These are phyloP conservation scores for Crocodylus rhombifer DNA, from an alignment of 2,797 vertebrate genomes.

Conservation along the genomic window DNA sequence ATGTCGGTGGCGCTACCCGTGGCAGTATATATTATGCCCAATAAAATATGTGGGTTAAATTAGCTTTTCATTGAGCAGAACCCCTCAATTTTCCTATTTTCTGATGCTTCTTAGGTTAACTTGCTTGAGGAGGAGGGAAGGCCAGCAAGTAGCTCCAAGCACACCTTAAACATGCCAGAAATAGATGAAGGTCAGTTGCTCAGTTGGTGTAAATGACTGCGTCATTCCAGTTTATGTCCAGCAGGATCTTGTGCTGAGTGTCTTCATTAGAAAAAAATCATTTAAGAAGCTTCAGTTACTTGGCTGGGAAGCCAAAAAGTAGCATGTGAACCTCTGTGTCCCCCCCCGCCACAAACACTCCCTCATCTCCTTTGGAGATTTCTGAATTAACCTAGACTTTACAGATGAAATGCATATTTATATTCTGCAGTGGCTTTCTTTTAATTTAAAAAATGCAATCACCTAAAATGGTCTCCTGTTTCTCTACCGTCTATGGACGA, in stretches of 20 bases:
- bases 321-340: not conserved
- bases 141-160: not conserved
- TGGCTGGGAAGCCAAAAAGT: no score
- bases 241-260: not conserved
- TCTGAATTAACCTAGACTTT: not conserved
- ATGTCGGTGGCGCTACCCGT: not conserved
- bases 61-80: not conserved
- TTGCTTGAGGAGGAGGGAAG: not conserved
- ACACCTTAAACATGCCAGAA: not conserved
- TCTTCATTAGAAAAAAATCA: not conserved
- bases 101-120: not conserved
- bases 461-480: conserved; percentile 21
- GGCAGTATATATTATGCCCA: not conserved
- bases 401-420: not conserved
- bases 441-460: not conserved
- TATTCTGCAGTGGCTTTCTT: not conserved
- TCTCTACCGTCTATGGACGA: not conserved
- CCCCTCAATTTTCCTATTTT: not conserved
- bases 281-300: no score
- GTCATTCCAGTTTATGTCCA: not conserved
- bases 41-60: no score
- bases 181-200: not conserved
- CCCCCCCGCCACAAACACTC: no score
- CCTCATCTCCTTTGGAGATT: fast-evolving
- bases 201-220: not conserved